Evolutionary conservation across 2,888 invertebrate species (phyloP), one percentile per base, ranked within the genome.

Genomic region (Portevinia maculata): DNA sequence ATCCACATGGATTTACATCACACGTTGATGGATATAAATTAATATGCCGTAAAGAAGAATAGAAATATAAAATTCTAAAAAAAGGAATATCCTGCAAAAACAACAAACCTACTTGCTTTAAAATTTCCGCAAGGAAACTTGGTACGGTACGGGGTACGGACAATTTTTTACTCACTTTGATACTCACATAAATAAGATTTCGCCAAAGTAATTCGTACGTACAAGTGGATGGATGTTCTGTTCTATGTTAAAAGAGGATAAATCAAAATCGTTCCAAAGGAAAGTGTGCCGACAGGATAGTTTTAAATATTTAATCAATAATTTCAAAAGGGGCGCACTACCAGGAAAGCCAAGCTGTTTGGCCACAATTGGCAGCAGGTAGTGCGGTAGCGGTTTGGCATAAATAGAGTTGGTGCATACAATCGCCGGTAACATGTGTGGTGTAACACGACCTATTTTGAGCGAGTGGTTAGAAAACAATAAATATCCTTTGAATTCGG

Each of bases 301-400:
- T 76, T 83, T 76, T 57, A 71, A 73, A 76, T 60, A 73, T 71
- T 71, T 65, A 71, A 76, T 83, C 83, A 67, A 83, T 76, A 83
- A 53, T 34, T 71, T 71, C 17, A 11, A 71, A 41, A 50, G 39
- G 15, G 9, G 53, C 15, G 21, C 44, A 17, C 7, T 44, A 44
- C 13, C 28, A 4, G 21, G 9, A 46, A 28, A 30, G 32, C 50
- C n/a, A 24, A 65, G 28, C 37, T 74, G 55, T 70, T 46, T 76
- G 59, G 57, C 81, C 79, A 75, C 75, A 75, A 65, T 76, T 81
- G 81, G 81, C 81, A 81, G 62, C 57, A 59, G 64, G 57, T 52
- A 64, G 5, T 59, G 60, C 55, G 70, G 64, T 19, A 21, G 44
- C 19, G 21, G 44, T 64, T 48, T 67, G 59, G 44, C 48, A 57